Evolutionary conservation across 2,888 invertebrate species (phyloP).

Genomic region (Conus canariensis): DNA sequence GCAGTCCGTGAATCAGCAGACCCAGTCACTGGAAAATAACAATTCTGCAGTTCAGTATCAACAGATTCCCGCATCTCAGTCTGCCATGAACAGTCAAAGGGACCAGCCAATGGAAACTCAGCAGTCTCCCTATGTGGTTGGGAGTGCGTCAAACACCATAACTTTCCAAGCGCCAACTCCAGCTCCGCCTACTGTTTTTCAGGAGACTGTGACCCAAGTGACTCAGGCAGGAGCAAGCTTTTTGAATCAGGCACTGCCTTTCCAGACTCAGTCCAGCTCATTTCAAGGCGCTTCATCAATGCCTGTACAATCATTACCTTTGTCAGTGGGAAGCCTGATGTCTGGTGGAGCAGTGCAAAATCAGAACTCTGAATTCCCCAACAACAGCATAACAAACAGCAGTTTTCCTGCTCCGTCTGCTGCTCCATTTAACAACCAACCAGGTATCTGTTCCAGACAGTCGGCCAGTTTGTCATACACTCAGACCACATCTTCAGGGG

Average conservation of each 20-base stretch:
- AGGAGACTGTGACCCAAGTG: background rate
- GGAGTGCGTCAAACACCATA: background rate
- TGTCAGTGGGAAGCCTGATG: background rate
- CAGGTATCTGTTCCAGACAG: background rate
- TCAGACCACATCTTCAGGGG: conserved; percentile 20
- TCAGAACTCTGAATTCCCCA: background rate
- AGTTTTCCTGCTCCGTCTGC: background rate
- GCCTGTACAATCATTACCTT: background rate
- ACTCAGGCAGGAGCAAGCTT: conserved; percentile 27
- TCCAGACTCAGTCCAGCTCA: background rate
- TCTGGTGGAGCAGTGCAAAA: background rate
- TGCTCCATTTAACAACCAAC: background rate
- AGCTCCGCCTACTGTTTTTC: background rate
- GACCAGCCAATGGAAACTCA: conserved; percentile 43
- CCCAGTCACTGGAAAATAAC: background rate
- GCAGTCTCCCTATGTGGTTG: conserved; percentile 33
- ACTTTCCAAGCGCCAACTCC: conserved; percentile 2
- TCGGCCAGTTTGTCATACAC: background rate
- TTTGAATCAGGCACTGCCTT: conserved; percentile 17
- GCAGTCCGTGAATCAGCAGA: conserved; percentile 27
- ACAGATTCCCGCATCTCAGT: background rate
- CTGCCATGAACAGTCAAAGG: conserved; percentile 8
- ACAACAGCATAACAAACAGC: background rate
- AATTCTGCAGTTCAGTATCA: background rate
- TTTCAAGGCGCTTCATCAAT: conserved; percentile 8